These are phyloP conservation scores for Speoplatyrhinus poulsoni DNA, from an alignment of 2,113 vertebrate genomes.

Conservation along the genomic window DNA sequence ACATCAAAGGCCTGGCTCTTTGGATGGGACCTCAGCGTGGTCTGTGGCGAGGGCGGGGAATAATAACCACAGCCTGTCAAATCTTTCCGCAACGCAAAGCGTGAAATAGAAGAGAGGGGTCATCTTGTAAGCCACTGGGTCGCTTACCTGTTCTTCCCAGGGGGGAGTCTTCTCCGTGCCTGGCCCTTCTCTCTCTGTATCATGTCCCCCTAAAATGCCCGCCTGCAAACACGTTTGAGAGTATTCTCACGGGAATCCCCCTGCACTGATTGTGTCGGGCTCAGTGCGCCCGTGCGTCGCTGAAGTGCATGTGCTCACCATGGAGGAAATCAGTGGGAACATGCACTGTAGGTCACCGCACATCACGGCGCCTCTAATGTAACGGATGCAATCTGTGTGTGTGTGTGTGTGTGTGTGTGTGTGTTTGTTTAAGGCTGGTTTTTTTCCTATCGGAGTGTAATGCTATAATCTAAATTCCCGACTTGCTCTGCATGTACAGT, in stretches of 20 bases:
- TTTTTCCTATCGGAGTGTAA: background rate
- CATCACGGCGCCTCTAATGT: constrained; percentile 31
- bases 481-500: background rate
- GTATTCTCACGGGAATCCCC: constrained; percentile 54
- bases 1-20: constrained; percentile 73
- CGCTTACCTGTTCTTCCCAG: constrained; percentile 43
- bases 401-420: constrained; percentile 17
- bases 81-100: constrained; percentile 75
- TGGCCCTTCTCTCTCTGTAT: constrained; percentile 26
- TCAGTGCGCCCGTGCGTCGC: constrained; percentile 28
- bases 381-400: constrained; percentile 19
- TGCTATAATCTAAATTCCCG: background rate
- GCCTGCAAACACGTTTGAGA: constrained; percentile 44
- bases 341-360: constrained; percentile 45
- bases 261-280: constrained; percentile 61
- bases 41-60: constrained; percentile 42
- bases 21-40: constrained; percentile 70
- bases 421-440: constrained; percentile 5
- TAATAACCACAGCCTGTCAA: constrained; percentile 59
- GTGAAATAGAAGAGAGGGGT: constrained; percentile 65
- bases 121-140: constrained; percentile 47
- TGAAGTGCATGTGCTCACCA: constrained; percentile 57
- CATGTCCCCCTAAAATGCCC: constrained; percentile 46
- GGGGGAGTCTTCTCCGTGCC: constrained; percentile 37
- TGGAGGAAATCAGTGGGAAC: constrained; percentile 51